These are phyloP conservation scores for Diploscapter pachys DNA, from an alignment of 1,140 invertebrate genomes.

Conservation along the genomic window DNA sequence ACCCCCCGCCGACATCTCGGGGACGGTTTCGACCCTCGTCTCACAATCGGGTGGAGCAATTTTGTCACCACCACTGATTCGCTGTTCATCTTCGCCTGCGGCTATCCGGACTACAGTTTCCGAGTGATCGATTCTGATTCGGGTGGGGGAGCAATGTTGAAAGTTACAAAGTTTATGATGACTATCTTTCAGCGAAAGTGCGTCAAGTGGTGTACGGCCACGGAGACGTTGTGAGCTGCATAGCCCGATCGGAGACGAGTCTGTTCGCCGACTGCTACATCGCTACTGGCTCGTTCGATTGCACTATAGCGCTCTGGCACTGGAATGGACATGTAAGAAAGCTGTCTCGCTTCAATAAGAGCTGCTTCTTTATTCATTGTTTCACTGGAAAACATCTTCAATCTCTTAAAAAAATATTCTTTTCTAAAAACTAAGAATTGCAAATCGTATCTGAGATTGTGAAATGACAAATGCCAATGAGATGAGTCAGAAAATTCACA, in stretches of 20 bases:
- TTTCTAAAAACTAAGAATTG: too few species aligned
- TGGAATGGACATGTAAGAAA: constrained; percentile 70
- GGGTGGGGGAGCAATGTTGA: constrained; percentile 63
- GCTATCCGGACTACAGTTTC: constrained; percentile 99
- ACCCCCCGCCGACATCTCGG: constrained; percentile 77
- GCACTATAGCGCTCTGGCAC: constrained; percentile 94
- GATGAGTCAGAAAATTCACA: too few species aligned
- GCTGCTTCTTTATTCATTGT: constrained; percentile 61
- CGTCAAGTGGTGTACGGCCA: constrained; percentile 97
- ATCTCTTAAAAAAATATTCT: too few species aligned
- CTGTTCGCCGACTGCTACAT: constrained; percentile 98
- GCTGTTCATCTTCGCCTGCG: constrained; percentile 91
- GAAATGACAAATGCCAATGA: too few species aligned
- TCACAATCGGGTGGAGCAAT: constrained; percentile 84
- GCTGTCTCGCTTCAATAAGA: not conserved
- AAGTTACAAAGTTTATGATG: constrained; percentile 31
- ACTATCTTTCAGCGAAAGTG: constrained; percentile 68
- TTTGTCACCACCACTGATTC: constrained; percentile 97
- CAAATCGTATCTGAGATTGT: too few species aligned
- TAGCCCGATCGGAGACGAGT: constrained; percentile 89
- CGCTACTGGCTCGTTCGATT: constrained; percentile 92
- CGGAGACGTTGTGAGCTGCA: constrained; percentile 94
- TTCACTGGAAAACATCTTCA: too few species aligned
- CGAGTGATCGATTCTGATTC: constrained; percentile 93
- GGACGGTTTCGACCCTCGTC: constrained; percentile 70